phyloP scores from a whole-genome alignment of 2,797 vertebrate genomes.

The Lagothrix lagotricha region DNA sequence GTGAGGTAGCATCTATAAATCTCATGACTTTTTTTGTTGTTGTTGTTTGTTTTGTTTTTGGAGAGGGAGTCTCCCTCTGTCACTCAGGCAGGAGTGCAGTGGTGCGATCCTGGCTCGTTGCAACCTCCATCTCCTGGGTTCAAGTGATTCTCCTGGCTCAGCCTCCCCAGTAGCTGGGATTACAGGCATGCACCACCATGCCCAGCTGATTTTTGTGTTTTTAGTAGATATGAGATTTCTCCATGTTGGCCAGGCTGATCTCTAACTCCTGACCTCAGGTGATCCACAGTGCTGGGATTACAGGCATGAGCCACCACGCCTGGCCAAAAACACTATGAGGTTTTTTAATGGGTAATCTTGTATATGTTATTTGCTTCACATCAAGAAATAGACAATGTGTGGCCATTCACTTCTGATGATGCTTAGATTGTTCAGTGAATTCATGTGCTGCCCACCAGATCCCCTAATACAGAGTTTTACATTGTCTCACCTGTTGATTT shows the following conservation, averaged over 20 bases:
- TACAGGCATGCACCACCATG: background rate
- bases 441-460: background rate
- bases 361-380: background rate
- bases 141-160: background rate
- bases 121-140: background rate
- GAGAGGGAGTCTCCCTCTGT: background rate
- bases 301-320: background rate
- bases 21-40: background rate
- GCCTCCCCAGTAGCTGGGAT: background rate
- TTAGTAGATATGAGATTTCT: background rate
- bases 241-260: background rate
- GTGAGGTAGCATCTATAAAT: background rate
- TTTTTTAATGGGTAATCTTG: background rate
- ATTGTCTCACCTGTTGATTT: background rate
- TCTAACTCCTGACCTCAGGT: background rate
- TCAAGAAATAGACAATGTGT: background rate
- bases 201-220: background rate
- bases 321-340: background rate
- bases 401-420: background rate
- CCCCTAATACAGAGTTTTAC: background rate
- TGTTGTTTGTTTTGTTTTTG: background rate
- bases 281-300: background rate
- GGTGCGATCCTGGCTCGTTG: background rate
- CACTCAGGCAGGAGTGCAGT: background rate
- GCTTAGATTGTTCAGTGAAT: background rate